Evolutionary conservation across 2,888 invertebrate species (phyloP), one percentile per base, ranked within the genome.

Genomic region (Dasypolia templi): DNA sequence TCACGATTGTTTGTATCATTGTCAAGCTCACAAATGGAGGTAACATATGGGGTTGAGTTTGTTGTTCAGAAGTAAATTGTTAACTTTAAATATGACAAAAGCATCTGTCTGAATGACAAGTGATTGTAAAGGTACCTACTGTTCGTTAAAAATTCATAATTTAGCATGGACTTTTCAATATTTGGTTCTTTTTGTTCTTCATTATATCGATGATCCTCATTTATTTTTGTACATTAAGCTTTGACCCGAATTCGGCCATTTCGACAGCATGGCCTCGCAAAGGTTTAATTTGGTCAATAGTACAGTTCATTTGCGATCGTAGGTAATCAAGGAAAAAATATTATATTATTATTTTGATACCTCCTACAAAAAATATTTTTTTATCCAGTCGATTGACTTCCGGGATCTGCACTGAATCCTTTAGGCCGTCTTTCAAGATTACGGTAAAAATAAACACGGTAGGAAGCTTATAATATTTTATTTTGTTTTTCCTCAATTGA

Each of bases 401-500:
- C 19, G 5, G 42, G n/a, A n/a, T n/a, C n/a, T 35, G 9, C 17
- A 22, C 26, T 5, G 22, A 32, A 26, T 26, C 29, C 22, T 11
- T 0, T 22, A 56, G 6, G 1, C 29, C 26, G 32, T 56, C 62
- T n/a, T 22, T 67, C 39, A 53, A 32, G 2, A 32, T 53, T 26
- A 66, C 46, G 6, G 17, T 42, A 26, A 39, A 71, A 79, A 51
- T 29, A 64, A 81, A 81, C 29, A 51, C 3, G 22, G 11, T n/a
- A 35, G 12, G 26, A 58, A 35, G 22, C 42, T n/a, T 56, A 61
- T 26, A 67, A 63, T 64, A 3, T 56, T 63, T 72, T n/a, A 29
- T 26, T n/a, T 63, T 63, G 53, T 55, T 84, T 78, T 75, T 81
- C 81, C 63, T 81, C 55, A 61, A 74, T 84, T 81, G 51, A 84